These are phyloP conservation scores for Hermodice carunculata DNA, from an alignment of 2,888 invertebrate species.

Conservation along the genomic window DNA sequence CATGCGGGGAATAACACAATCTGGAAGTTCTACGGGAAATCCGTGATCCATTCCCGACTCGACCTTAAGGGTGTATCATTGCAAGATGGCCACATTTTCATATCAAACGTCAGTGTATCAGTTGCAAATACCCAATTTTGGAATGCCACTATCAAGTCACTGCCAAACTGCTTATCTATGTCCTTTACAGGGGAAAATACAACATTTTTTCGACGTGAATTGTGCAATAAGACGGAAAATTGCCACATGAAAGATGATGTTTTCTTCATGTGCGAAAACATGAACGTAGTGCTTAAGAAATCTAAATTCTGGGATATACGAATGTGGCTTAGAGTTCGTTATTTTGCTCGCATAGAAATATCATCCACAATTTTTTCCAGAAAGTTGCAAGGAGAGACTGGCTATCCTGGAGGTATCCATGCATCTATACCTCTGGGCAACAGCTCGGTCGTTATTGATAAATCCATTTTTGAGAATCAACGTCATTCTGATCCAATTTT, in stretches of 20 bases:
- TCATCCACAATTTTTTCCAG: constrained; percentile 4
- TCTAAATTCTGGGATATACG: constrained; percentile 1
- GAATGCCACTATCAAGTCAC: no score
- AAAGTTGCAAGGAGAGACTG: constrained; percentile 13
- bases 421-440: constrained; percentile 3
- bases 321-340: neutral
- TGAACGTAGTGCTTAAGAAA: neutral
- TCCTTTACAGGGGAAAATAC: no score
- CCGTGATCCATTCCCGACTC: no score
- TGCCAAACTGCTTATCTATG: no score
- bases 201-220: no score
- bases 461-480: constrained; percentile 3
- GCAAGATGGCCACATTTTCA: no score
- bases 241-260: constrained; percentile 1
- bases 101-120: no score
- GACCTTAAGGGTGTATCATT: no score
- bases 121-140: no score
- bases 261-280: neutral
- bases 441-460: constrained; percentile 7
- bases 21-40: no score
- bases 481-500: constrained; percentile 24
- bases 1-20: no score
- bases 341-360: neutral
- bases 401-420: constrained; percentile 19
- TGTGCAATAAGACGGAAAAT: neutral